phyloP scores from a whole-genome alignment of 2,113 vertebrate genomes.

The Centropristis striata region DNA sequence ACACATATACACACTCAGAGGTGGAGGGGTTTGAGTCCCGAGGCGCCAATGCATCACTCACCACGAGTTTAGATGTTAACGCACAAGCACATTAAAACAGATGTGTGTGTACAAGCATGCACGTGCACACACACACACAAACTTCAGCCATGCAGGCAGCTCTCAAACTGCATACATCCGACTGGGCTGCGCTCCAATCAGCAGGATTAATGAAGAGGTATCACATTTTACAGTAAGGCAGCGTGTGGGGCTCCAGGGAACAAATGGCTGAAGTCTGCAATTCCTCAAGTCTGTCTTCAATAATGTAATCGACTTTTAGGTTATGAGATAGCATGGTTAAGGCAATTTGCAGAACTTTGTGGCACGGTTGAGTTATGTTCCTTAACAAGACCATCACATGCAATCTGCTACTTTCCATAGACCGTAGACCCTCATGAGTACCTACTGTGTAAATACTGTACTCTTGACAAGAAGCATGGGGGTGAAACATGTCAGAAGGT shows the following conservation, averaged over 20 bases:
- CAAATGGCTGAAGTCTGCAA: slow-evolving; percentile 66
- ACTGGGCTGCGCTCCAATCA: slow-evolving; percentile 79
- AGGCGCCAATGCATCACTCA: slow-evolving; percentile 62
- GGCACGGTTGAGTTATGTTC: slow-evolving; percentile 72
- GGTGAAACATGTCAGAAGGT: slow-evolving; percentile 43
- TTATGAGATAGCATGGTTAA: slow-evolving; percentile 68
- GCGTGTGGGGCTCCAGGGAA: slow-evolving; percentile 63
- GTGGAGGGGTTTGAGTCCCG: slow-evolving; percentile 64
- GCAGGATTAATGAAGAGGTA: slow-evolving; percentile 83
- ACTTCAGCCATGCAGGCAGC: slow-evolving; percentile 31
- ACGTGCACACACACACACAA: slow-evolving; percentile 42
- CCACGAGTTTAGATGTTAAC: slow-evolving; percentile 34
- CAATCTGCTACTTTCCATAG: slow-evolving; percentile 63
- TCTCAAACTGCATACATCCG: slow-evolving; percentile 68
- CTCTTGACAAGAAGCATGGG: slow-evolving; percentile 35
- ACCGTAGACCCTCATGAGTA: slow-evolving; percentile 66
- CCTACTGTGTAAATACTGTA: slow-evolving; percentile 58
- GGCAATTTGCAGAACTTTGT: slow-evolving; percentile 73
- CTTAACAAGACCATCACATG: slow-evolving; percentile 78
- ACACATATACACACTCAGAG: slow-evolving; percentile 45
- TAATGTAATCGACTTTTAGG: slow-evolving; percentile 78
- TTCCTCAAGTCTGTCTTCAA: slow-evolving; percentile 77
- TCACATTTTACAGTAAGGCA: slow-evolving; percentile 79
- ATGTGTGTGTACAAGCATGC: slow-evolving; percentile 29
- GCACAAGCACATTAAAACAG: slow-evolving; percentile 33